Evolutionary conservation across 2,113 vertebrate species (phyloP), one percentile per base, ranked within the genome.

Genomic region (Casuarius casuarius): DNA sequence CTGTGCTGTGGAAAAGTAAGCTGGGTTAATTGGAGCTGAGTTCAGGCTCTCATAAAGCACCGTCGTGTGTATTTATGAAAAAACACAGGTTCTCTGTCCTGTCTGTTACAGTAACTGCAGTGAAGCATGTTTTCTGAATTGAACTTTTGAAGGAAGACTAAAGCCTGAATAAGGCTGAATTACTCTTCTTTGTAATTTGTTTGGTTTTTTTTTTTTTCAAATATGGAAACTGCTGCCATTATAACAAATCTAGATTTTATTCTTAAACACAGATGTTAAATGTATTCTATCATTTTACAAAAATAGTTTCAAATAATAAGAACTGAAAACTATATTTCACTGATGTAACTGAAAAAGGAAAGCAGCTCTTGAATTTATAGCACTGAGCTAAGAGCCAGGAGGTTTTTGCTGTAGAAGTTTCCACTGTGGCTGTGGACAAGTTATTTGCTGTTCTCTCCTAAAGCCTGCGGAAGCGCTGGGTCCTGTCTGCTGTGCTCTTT

Each of bases 341-440:
- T 51, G 42, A 9, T 70, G 18, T 63, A 51, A n/a, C 54, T 23
- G 44, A 66, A 25, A 59, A 59, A 67, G 21, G 20, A 49, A 49
- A 71, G 38, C 48, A 63, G 22, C 7, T 35, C 12, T 6, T 66
- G 71, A 31, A 10, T 76, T 85, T 70, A 15, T 42, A 79, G 61
- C 54, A 5, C 54, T 38, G 22, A 56, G 26, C 31, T 42, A n/a
- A 46, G 51, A 73, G 12, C 9, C 16, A 14, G n/a, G 15, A 51
- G 31, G 17, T 19, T 79, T 73, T 80, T 75, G 48, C 31, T 75
- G 19, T 23, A 23, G 40, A 62, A 35, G 15, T 68, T 58, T 68
- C 48, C 0, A 0, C 54, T 68, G 46, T 38, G 33, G 19, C 5
- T 70, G 31, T 31, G 35, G 28, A 5, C 21, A 38, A 29, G 49